Evolutionary conservation across 2,113 vertebrate species (phyloP).

Genomic region (Peromyscus californicus): DNA sequence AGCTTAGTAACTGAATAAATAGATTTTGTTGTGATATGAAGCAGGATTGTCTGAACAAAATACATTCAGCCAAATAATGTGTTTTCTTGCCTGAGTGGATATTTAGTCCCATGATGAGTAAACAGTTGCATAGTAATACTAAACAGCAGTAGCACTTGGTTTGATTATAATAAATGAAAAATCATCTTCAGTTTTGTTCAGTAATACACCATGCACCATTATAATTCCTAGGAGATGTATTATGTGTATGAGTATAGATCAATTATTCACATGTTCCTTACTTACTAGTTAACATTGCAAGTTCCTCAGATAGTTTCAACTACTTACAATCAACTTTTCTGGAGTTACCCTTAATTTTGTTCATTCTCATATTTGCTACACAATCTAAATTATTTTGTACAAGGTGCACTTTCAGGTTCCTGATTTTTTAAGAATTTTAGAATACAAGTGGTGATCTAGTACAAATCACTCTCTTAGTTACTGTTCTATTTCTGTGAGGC

Average conservation of each 20-base stretch:
- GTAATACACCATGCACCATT: background rate
- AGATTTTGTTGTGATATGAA: background rate
- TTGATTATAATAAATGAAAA: slow-evolving; percentile 63
- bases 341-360: slow-evolving; percentile 2
- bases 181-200: background rate
- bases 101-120: slow-evolving; percentile 9
- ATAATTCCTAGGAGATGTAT: background rate
- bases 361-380: slow-evolving; percentile 4
- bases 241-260: background rate
- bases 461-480: background rate
- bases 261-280: background rate
- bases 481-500: background rate
- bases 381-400: background rate
- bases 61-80: background rate
- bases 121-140: background rate
- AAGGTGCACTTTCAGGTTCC: background rate
- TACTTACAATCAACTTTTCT: background rate
- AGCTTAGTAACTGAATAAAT: background rate
- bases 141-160: background rate
- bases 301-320: slow-evolving; percentile 28
- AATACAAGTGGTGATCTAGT: background rate
- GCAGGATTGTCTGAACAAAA: background rate
- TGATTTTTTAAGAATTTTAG: background rate
- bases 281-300: background rate
- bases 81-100: background rate